Evolutionary conservation across 2,888 invertebrate species (phyloP).

Genomic region (Bombylius major): DNA sequence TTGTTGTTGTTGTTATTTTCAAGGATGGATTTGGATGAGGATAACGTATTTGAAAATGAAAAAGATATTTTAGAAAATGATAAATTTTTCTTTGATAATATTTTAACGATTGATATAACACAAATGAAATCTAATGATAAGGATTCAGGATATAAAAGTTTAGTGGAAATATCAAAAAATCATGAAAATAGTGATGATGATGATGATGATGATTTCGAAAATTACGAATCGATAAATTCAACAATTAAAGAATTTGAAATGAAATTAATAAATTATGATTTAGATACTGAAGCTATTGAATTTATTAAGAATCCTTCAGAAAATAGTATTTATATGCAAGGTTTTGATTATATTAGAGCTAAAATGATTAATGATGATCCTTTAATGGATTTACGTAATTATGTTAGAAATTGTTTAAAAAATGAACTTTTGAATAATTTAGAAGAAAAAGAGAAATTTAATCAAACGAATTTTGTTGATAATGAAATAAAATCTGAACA

Average conservation of each 20-base stretch:
- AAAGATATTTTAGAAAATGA: no score
- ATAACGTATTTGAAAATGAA: no score
- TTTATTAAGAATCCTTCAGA: conserved; percentile 10
- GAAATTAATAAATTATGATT: not conserved
- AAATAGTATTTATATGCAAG: conserved; percentile 12
- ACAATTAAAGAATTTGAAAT: not conserved
- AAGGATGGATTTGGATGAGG: no score
- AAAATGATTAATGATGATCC: conserved; percentile 1
- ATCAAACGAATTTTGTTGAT: no score
- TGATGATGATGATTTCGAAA: no score
- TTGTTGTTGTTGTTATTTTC: no score
- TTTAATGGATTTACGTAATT: conserved; percentile 1
- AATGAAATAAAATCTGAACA: no score
- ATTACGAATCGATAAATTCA: no score
- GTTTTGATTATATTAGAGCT: conserved; percentile 4
- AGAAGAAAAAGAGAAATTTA: not conserved
- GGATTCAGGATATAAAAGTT: no score
- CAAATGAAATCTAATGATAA: no score
- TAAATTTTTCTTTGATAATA: no score
- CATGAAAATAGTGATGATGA: not conserved
- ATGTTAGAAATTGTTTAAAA: not conserved
- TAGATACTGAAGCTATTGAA: conserved; percentile 7
- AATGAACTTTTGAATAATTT: not conserved
- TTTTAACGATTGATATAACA: no score
- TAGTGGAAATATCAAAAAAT: not conserved